Evolutionary conservation across 2,888 invertebrate species (phyloP).

Genomic region (Torymus tubicola): DNA sequence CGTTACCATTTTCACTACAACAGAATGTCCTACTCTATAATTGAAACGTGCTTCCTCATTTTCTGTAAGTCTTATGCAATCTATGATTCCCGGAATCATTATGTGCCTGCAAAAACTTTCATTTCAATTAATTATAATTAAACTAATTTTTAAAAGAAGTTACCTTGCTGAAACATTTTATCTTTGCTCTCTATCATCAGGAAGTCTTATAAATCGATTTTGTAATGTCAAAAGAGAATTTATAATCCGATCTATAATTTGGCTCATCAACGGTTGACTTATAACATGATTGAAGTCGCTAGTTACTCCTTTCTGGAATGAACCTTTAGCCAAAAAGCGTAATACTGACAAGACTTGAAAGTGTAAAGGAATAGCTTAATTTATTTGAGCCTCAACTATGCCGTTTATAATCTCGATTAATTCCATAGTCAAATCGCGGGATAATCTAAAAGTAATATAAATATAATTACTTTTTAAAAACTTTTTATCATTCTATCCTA

Average conservation of each 20-base stretch:
- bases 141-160: neutral
- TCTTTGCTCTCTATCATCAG: neutral
- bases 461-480: too few species aligned
- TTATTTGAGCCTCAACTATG: neutral
- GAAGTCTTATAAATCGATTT: neutral
- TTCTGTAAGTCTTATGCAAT: too few species aligned
- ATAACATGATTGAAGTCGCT: neutral
- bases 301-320: conserved; percentile 1
- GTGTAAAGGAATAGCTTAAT: neutral
- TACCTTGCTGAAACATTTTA: neutral
- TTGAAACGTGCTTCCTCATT: too few species aligned
- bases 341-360: neutral
- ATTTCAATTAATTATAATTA: too few species aligned
- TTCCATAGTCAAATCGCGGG: neutral
- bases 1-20: too few species aligned
- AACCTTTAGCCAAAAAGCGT: neutral
- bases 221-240: neutral
- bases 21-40: too few species aligned
- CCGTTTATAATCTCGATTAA: neutral
- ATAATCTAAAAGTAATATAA: neutral
- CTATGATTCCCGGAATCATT: too few species aligned
- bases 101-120: too few species aligned
- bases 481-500: too few species aligned
- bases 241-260: neutral
- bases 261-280: neutral